These are phyloP conservation scores for Paracanthobrama guichenoti DNA, from an alignment of 2,113 vertebrate species.

Conservation along the genomic window DNA sequence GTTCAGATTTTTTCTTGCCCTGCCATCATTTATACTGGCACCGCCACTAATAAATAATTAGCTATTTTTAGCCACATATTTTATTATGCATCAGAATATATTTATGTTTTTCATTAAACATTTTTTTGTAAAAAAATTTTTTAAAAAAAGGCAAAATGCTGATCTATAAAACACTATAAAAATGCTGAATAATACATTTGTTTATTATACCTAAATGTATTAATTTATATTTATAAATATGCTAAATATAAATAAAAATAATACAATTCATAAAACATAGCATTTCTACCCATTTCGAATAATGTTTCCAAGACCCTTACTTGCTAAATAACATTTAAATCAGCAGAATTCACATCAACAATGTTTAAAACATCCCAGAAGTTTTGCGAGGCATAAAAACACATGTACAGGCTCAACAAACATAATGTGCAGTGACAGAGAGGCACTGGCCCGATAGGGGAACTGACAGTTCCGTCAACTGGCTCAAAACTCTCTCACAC, in stretches of 20 bases:
- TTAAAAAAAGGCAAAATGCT: neutral
- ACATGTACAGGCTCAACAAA: constrained; percentile 2
- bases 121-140: neutral
- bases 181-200: too few species aligned
- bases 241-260: too few species aligned
- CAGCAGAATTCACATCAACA: neutral
- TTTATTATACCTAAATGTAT: too few species aligned
- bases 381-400: constrained; percentile 5
- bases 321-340: neutral
- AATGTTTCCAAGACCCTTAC: neutral
- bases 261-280: neutral
- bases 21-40: constrained; percentile 24
- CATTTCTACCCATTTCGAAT: neutral
- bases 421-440: neutral
- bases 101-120: neutral
- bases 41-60: neutral
- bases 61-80: constrained; percentile 11
- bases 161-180: too few species aligned
- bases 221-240: too few species aligned
- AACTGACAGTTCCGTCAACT: neutral
- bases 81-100: neutral
- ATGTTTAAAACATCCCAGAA: neutral
- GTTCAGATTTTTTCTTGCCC: neutral
- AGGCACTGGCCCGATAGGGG: neutral
- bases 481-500: constrained; percentile 54